Conservation (phyloP, 2,888 invertebrate species). For the Hirtodrosophila histrioides region DNA sequence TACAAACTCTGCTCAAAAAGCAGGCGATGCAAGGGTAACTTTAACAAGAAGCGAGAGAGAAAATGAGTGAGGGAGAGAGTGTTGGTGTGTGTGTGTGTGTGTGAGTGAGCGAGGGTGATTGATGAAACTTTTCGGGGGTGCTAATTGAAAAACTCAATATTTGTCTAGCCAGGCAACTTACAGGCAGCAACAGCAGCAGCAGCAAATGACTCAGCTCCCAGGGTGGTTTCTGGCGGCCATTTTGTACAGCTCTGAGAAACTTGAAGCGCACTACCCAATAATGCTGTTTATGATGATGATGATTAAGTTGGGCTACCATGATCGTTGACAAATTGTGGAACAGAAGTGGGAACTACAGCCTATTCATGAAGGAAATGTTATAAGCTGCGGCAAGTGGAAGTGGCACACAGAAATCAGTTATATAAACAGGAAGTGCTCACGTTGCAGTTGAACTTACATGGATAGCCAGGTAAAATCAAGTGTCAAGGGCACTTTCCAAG, state of each 20-base stretch:
- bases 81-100: conserved; percentile 1
- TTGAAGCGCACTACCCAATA: not conserved
- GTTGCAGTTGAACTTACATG: conserved; percentile 24
- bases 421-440: conserved; percentile 60
- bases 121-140: conserved; percentile 57
- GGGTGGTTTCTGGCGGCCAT: conserved; percentile 57
- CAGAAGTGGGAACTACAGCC: conserved; percentile 17
- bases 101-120: conserved; percentile 11
- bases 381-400: conserved; percentile 45
- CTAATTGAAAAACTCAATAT: conserved; percentile 76
- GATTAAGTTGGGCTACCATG: conserved; percentile 12
- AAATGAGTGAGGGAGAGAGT: not conserved
- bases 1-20: conserved; percentile 31
- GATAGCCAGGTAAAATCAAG: conserved; percentile 19
- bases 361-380: conserved; percentile 43
- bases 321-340: conserved; percentile 45
- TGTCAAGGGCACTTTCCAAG: conserved; percentile 50
- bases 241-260: conserved; percentile 39
- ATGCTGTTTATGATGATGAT: conserved; percentile 8
- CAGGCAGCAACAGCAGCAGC: conserved; percentile 13
- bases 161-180: conserved; percentile 58
- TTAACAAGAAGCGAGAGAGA: not conserved
- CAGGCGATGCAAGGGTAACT: conserved; percentile 34
- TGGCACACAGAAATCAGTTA: conserved; percentile 70
- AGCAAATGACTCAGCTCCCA: conserved; percentile 25